Conservation (phyloP, 2,888 invertebrate genomes). For the Melanargia galathea region DNA sequence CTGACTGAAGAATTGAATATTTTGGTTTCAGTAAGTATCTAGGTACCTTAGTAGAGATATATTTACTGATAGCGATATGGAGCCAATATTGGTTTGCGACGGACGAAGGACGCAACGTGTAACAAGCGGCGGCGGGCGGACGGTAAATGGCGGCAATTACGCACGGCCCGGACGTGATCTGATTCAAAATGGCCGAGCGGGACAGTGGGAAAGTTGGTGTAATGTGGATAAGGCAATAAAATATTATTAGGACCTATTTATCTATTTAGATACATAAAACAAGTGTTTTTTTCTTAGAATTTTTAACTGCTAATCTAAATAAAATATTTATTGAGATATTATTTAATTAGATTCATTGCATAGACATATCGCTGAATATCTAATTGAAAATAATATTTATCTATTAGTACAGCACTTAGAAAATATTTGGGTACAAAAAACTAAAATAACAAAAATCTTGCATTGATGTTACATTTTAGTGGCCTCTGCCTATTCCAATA, state of each 20-base stretch:
- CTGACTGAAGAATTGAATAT: not conserved
- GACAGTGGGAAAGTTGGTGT: constrained; percentile 42
- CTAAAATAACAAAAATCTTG: not conserved
- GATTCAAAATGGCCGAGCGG: constrained; percentile 62
- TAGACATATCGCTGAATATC: no score
- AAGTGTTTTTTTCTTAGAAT: no score
- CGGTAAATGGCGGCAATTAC: constrained; percentile 79
- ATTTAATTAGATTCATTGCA: no score
- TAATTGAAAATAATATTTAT: no score
- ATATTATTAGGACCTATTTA: not conserved
- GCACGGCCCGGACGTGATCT: constrained; percentile 74
- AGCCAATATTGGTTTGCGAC: constrained; percentile 47
- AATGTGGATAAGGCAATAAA: constrained; percentile 50
- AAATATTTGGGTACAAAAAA: no score
- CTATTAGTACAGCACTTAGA: no score
- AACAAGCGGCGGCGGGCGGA: constrained; percentile 58
- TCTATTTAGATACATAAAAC: no score
- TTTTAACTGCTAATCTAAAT: no score
- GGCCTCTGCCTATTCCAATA: constrained; percentile 5
- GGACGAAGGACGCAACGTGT: constrained; percentile 49
- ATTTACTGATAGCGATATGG: constrained; percentile 12
- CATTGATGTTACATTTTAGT: constrained; percentile 6
- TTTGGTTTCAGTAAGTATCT: not conserved
- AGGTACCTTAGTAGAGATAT: not conserved
- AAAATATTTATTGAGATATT: no score